phyloP scores from a whole-genome alignment of 1,140 invertebrate genomes.

The Bombus terrestris region DNA sequence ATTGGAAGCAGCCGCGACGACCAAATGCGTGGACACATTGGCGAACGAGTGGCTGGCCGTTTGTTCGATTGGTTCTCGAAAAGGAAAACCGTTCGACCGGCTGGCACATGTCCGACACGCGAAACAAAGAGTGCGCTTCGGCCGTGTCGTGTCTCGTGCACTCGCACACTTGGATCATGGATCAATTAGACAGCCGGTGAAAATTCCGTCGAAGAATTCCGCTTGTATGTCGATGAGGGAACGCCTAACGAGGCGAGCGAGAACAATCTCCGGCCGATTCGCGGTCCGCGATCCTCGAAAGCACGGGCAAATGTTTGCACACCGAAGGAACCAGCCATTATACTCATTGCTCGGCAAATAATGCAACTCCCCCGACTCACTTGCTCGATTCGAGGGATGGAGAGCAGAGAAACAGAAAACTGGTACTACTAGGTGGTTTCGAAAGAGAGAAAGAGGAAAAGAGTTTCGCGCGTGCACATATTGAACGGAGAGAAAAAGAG shows the following conservation, averaged over 20 bases:
- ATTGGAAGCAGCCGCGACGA: background rate
- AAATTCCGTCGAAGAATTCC: conserved; percentile 53
- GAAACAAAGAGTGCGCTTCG: background rate
- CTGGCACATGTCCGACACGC: background rate
- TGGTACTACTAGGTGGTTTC: background rate
- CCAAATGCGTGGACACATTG: background rate
- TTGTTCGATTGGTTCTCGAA: conserved; percentile 23
- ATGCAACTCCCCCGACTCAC: conserved; percentile 70
- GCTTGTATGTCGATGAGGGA: conserved; percentile 29
- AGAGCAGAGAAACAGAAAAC: background rate
- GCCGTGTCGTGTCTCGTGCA: background rate
- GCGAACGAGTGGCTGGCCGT: background rate
- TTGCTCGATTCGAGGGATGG: conserved; percentile 60
- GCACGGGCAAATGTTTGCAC: conserved; percentile 62
- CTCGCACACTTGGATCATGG: background rate
- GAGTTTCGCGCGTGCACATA: no score
- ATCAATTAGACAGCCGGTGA: conserved; percentile 41
- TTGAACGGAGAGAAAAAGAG: background rate
- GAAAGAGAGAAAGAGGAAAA: conserved; percentile 1
- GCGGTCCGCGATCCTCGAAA: conserved; percentile 53
- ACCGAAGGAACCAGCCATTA: conserved; percentile 60
- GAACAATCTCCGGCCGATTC: conserved; percentile 50
- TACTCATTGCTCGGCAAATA: conserved; percentile 75
- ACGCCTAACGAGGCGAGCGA: conserved; percentile 52
- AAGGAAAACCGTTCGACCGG: conserved; percentile 33